Evolutionary conservation across 2,797 vertebrate genomes (phyloP).

Genomic region (Pseudotriccus pelzelni): DNA sequence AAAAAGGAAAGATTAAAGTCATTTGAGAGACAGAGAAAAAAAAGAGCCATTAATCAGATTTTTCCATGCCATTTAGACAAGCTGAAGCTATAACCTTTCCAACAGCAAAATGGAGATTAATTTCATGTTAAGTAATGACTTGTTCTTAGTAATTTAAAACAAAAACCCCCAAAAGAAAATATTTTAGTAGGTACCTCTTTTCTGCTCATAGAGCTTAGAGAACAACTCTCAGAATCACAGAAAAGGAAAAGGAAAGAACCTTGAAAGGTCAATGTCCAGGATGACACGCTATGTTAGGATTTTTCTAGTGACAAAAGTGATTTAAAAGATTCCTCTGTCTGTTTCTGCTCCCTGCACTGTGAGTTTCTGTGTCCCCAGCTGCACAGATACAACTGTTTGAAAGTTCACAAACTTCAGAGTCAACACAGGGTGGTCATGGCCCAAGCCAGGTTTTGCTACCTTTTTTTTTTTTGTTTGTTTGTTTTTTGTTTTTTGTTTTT

Average conservation of each 20-base stretch:
- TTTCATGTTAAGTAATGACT: constrained; percentile 18
- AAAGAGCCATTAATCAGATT: neutral
- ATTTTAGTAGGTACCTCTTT: neutral
- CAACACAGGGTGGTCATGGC: neutral
- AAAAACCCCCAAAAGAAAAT: neutral
- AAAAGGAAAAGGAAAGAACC: neutral
- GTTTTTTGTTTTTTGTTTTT: too few species aligned
- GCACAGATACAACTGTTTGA: neutral
- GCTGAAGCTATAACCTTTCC: constrained; percentile 20
- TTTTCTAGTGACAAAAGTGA: neutral
- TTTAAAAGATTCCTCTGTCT: neutral
- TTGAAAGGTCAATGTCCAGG: constrained; percentile 1
- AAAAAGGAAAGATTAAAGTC: neutral
- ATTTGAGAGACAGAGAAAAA: neutral
- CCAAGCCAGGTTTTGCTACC: neutral
- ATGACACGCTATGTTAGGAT: neutral
- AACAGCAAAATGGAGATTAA: constrained; percentile 2
- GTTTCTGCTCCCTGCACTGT: neutral
- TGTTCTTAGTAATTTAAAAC: neutral
- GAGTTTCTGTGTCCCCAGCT: neutral
- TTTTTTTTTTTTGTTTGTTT: too few species aligned
- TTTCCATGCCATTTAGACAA: neutral
- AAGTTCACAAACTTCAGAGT: neutral
- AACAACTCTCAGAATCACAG: neutral
- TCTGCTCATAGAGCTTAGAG: neutral